A percentile compares a stretch with the other conserved stretches of the same genome.
Evolutionary conservation across 2,797 vertebrate species (phyloP).

Genomic region (Eupleurogrammus muticus): DNA sequence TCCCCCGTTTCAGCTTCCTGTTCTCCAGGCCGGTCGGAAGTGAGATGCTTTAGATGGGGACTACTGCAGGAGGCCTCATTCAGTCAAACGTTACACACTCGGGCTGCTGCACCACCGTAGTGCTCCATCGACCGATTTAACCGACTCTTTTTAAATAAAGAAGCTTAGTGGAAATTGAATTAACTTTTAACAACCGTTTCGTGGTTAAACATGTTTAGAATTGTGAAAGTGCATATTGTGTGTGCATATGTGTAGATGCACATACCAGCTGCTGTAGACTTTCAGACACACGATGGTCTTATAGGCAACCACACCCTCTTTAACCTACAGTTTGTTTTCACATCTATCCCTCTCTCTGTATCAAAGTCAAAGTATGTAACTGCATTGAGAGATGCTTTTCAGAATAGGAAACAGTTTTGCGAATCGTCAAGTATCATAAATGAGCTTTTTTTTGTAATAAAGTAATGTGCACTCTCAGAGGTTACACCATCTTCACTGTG

Average conservation of each 20-base stretch:
- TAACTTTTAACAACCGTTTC: neutral
- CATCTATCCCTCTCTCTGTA: constrained; percentile 9
- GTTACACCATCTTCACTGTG: neutral
- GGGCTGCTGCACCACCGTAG: neutral
- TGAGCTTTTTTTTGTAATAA: neutral
- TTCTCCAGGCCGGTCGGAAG: constrained; percentile 64
- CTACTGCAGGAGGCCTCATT: constrained; percentile 6
- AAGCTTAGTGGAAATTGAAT: neutral
- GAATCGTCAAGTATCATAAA: too few relatives aligned
- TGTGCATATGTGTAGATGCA: neutral
- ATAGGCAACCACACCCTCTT: neutral
- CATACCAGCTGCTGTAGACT: neutral
- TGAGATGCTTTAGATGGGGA: constrained; percentile 52
- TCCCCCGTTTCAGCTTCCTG: constrained; percentile 76
- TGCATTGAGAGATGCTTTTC: constrained; percentile 19
- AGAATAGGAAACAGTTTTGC: neutral
- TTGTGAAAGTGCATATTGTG: neutral
- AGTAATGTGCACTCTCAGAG: neutral
- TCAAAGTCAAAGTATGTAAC: constrained; percentile 41
- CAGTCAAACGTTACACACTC: neutral
- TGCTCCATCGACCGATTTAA: neutral
- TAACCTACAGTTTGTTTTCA: neutral
- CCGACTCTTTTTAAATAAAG: neutral
- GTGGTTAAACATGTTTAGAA: neutral
- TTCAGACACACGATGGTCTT: constrained; percentile 1